Conservation (phyloP, 1,140 invertebrate genomes). For the Saccostrea cuccullata region DNA sequence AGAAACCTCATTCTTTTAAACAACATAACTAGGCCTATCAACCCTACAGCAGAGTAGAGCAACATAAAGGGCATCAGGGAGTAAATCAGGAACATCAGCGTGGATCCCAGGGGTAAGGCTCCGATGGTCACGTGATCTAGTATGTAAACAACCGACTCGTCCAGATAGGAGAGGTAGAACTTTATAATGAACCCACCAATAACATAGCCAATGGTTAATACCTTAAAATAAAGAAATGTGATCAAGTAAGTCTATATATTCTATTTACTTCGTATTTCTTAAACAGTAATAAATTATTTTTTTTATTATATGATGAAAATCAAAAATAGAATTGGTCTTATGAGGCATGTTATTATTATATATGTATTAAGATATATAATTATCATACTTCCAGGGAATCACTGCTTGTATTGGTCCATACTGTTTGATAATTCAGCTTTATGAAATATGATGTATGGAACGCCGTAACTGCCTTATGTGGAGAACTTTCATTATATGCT, state of each 20-base stretch:
- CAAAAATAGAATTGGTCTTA: too few relatives aligned
- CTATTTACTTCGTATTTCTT: too few relatives aligned
- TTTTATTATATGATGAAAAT: background rate
- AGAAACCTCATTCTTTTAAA: background rate
- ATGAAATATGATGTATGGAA: too few relatives aligned
- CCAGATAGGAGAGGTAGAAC: background rate
- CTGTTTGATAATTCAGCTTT: too few relatives aligned
- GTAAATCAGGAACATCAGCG: conserved; percentile 5
- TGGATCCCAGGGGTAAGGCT: background rate
- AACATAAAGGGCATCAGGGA: conserved; percentile 11
- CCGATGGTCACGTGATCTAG: background rate
- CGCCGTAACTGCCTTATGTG: background rate
- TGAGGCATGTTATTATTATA: too few relatives aligned
- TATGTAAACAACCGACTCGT: background rate
- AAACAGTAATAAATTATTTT: background rate
- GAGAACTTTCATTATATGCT: background rate
- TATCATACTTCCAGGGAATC: too few relatives aligned
- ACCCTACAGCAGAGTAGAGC: background rate
- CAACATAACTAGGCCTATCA: background rate
- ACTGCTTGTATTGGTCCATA: too few relatives aligned
- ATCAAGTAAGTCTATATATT: background rate
- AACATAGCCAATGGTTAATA: background rate
- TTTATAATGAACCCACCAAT: background rate
- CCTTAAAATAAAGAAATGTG: background rate
- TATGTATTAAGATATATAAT: too few relatives aligned